Base-by-base conservation (phyloP, 2,113 vertebrate species). In the Rhinichthys klamathensis region DNA sequence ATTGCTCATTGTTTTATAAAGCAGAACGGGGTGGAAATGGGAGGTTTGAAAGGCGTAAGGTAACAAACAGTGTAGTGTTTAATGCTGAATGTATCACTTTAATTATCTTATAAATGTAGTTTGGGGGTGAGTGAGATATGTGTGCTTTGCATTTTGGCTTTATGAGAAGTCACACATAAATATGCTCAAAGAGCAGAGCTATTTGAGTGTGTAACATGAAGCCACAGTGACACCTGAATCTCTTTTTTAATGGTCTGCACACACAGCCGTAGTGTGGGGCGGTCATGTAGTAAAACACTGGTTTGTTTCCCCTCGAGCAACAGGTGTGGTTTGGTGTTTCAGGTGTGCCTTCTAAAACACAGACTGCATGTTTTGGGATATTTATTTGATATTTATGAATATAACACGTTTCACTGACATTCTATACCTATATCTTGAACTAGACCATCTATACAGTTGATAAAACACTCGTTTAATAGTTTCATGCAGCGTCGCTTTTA, bases 271-370 rank as follows among this genome's bases (percentile, higher is more conserved):
- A 3, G 27, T 21, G 21, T 44, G n/a, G 7, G 44, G 32, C 13
- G 1, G 11, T 15, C 30, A n/a, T 78, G 18, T 6, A 56, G 27
- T 27, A 35, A 23, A 56, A 41, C 54, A 41, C 18, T 32, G 1
- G 30, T 10, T 60, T 41, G 23, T 79, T 61, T 77, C 2, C 12
- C 32, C 23, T 61, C 32, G 23, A 80, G 77, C 56, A 6, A 60
- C 58, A 63, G 58, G 77, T 63, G 77, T 80, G 38, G 58, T 41
- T 63, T n/a, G 18, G 6, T 11, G 23, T 27, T 80, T 63, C 58
- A 80, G 58, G 77, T 80, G 77, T 27, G 77, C 35, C 15, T 13
- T 27, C 35, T 15, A 1, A 38, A 78, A 56, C 49, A 77, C 49
- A 77, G 27, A 56, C 5, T 25, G 51, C 30, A 30, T 30, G 30